phyloP scores from a whole-genome alignment of 2,113 vertebrate genomes.

The Pleuronectes platessa region DNA sequence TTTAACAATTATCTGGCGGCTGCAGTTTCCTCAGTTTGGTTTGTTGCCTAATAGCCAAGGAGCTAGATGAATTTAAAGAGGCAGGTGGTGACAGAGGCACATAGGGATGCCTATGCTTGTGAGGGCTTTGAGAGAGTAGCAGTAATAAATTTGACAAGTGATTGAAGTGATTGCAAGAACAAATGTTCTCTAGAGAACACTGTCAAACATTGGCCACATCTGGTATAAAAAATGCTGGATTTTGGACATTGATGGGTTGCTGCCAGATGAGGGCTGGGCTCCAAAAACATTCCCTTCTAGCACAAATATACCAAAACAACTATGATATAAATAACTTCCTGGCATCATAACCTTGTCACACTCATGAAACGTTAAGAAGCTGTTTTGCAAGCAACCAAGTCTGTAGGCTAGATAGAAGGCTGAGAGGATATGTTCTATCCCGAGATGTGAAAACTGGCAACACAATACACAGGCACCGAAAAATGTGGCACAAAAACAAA shows the following conservation, averaged over 20 bases:
- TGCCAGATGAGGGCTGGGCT: not conserved
- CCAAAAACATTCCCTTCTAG: slow-evolving; percentile 16
- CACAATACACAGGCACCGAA: not conserved
- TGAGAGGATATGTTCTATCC: not conserved
- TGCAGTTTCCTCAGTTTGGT: slow-evolving; percentile 5
- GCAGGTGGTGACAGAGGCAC: slow-evolving; percentile 47
- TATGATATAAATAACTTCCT: slow-evolving; percentile 37
- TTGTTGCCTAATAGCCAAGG: slow-evolving; percentile 10
- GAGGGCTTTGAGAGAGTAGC: not conserved
- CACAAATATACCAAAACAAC: slow-evolving; percentile 47
- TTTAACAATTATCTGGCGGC: not conserved
- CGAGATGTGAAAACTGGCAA: slow-evolving; percentile 6
- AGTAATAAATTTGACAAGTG: slow-evolving; percentile 4
- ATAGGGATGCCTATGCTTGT: slow-evolving; percentile 32
- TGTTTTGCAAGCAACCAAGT: not conserved
- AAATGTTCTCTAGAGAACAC: slow-evolving; percentile 1
- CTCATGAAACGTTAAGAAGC: not conserved
- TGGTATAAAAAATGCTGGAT: slow-evolving; percentile 2
- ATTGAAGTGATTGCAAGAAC: slow-evolving; percentile 2
- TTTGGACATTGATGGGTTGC: slow-evolving; percentile 6
- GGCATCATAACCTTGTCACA: slow-evolving; percentile 18
- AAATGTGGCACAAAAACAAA: slow-evolving; percentile 16
- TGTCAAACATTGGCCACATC: not conserved
- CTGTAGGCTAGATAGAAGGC: not conserved
- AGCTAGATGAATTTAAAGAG: slow-evolving; percentile 51